These are phyloP conservation scores for Aegotheles bennettii DNA, from an alignment of 2,113 vertebrate genomes.

Conservation along the genomic window DNA sequence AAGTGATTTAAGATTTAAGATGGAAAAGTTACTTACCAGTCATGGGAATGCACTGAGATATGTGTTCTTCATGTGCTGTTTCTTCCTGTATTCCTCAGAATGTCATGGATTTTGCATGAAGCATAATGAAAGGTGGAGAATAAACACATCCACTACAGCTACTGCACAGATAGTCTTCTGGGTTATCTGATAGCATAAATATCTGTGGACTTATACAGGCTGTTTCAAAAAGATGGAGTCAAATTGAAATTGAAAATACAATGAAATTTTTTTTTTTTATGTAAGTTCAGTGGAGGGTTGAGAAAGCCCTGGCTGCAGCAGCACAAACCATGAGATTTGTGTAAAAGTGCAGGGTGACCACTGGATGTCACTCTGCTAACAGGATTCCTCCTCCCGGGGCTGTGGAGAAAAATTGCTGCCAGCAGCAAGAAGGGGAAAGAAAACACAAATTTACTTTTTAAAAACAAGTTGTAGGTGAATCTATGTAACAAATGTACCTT, in stretches of 20 bases:
- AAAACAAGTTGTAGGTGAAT: neutral
- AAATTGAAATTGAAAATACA: no score
- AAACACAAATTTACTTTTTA: neutral
- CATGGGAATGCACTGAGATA: neutral
- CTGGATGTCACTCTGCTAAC: neutral
- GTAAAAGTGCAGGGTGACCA: neutral
- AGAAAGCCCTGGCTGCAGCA: neutral
- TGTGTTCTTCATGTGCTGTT: rapidly evolving
- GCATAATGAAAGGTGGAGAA: neutral
- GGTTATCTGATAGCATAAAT: neutral
- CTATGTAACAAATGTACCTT: neutral
- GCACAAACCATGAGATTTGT: rapidly evolving
- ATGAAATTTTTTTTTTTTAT: no score
- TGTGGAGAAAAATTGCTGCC: neutral
- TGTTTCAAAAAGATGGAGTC: no score
- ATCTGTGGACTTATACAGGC: no score
- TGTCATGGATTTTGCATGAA: neutral
- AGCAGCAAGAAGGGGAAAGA: neutral
- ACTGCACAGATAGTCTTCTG: neutral
- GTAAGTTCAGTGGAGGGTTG: neutral
- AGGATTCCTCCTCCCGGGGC: neutral
- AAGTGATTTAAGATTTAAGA: neutral
- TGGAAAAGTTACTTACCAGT: neutral
- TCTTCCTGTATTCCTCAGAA: neutral
- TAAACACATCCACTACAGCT: neutral